Conservation (phyloP, 2,113 vertebrate species). For the Marmota monax region DNA sequence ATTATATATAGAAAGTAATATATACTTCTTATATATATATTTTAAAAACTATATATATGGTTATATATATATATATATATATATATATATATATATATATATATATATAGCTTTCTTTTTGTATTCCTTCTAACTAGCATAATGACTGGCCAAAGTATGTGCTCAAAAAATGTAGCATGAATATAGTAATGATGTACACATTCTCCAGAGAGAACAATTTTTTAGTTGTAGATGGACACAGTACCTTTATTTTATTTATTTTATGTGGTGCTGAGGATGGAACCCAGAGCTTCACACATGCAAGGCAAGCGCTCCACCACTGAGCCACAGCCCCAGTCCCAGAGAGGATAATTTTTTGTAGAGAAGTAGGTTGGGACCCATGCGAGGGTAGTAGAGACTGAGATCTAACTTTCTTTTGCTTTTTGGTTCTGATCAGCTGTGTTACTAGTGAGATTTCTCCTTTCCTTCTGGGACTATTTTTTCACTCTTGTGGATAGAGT, state of each 20-base stretch:
- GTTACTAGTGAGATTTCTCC: background rate
- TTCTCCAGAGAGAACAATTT: background rate
- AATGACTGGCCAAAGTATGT: background rate
- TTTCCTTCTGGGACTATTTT: background rate
- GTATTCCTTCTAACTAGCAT: background rate
- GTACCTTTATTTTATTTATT: too few relatives aligned
- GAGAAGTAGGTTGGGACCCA: background rate
- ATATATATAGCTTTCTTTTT: background rate
- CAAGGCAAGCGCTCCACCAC: too few relatives aligned
- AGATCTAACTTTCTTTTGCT: background rate
- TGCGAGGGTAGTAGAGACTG: background rate
- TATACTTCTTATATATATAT: too few relatives aligned
- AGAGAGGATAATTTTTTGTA: background rate
- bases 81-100: too few relatives aligned
- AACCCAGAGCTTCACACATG: too few relatives aligned
- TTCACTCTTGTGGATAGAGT: background rate
- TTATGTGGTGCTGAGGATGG: too few relatives aligned
- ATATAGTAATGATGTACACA: background rate
- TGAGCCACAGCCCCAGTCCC: background rate
- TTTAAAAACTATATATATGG: too few relatives aligned
- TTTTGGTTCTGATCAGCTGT: background rate
- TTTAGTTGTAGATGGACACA: too few relatives aligned
- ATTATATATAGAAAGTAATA: too few relatives aligned
- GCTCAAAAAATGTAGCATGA: background rate
- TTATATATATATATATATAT: too few relatives aligned